Base-by-base conservation (phyloP, 2,113 vertebrate species). In the Carettochelys insculpta region DNA sequence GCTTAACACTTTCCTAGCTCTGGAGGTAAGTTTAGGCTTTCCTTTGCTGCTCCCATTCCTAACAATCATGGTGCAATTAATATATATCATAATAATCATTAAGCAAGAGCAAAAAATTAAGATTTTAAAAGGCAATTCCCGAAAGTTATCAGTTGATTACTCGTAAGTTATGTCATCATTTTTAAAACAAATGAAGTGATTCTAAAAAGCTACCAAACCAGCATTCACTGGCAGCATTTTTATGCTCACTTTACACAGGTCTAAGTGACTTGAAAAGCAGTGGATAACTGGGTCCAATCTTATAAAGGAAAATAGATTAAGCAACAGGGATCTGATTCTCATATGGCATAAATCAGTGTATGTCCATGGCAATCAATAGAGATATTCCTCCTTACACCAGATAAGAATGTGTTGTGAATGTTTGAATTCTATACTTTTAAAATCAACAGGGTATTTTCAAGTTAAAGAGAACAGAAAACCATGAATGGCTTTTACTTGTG, bases 381-480 rank as follows among this genome's bases (percentile, higher is more conserved):
- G 31, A 17, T 61, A 34, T 17, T 61, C 31, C 29, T 61, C 34
- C 12, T 61, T 61, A 61, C 13, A 34, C 7, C 13, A 34, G 58
- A 29, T 34, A 61, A 34, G 31, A 61, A 34, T 61, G 58, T 34
- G 58, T 14, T 61, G 31, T n/a, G 31, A 53, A 76, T 89, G 83
- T 90, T 45, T 83, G 85, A 54, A 77, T 79, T 38, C 43, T 8
- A 16, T 89, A 80, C 61, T 78, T 92, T 94, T 81, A 94, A 89
- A 90, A 85, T 90, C 92, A 89, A 85, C 89, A 68, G 58, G 43
- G 24, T 85, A 56, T 58, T 68, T 93, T 87, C 73, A 90, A 85
- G 80, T 24, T 54, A 16, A 9, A 45, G 43, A 45, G 38, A 43
- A 43, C 16, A 43, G 41, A 27, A 29, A 38, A 45, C 43, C 43